A percentile compares a stretch with the other conserved stretches of the same genome.
Conservation (phyloP, 2,113 vertebrate genomes). For the Burhinus bistriatus region DNA sequence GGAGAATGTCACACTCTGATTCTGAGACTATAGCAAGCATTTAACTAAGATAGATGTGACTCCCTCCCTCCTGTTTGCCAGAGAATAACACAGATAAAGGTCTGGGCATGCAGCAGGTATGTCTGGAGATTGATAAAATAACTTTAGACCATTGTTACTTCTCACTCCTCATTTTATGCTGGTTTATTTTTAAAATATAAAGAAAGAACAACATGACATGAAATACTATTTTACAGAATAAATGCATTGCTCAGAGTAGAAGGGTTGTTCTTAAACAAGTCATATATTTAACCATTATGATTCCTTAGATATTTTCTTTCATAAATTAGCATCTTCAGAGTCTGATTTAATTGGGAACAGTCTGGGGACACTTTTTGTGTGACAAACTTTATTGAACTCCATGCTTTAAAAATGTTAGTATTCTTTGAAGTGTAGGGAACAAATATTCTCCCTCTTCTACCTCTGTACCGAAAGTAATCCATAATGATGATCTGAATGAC, state of each 20-base stretch:
- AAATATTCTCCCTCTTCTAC: neutral
- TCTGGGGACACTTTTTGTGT: neutral
- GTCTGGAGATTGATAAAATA: neutral
- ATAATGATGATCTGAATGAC: neutral
- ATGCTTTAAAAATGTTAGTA: neutral
- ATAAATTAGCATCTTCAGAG: neutral
- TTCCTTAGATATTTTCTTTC: neutral
- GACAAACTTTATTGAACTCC: neutral
- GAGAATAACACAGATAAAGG: neutral
- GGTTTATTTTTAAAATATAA: neutral
- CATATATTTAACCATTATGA: neutral
- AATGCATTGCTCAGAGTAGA: neutral
- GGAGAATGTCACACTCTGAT: rapidly evolving
- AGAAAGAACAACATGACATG: neutral
- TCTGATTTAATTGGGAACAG: neutral
- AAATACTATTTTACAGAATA: neutral
- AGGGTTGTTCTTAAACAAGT: neutral
- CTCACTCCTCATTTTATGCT: neutral
- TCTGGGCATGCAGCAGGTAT: neutral
- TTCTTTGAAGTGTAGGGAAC: neutral
- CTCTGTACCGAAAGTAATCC: neutral
- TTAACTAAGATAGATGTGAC: neutral
- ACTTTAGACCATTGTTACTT: neutral
- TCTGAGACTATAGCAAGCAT: neutral
- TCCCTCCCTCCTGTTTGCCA: neutral